Conservation (phyloP, 2,797 vertebrate species). For the Pelobates cultripes region DNA sequence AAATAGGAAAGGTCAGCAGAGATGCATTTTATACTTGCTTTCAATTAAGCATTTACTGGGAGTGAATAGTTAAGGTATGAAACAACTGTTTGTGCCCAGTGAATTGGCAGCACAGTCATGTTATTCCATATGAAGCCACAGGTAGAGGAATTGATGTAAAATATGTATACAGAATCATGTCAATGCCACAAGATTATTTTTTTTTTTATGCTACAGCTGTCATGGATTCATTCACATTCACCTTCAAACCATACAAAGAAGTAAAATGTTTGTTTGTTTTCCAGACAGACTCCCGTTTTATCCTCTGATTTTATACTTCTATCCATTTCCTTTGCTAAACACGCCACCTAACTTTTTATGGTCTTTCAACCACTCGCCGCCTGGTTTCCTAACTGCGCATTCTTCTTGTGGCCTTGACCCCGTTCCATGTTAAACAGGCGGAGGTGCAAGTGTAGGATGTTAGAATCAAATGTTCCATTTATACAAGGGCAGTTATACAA, state of each 20-base stretch:
- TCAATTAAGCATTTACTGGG: too few relatives aligned
- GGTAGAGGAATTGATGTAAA: too few relatives aligned
- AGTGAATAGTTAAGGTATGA: too few relatives aligned
- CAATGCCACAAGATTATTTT: background rate
- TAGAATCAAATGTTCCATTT: constrained; percentile 62
- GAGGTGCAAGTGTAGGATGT: constrained; percentile 61
- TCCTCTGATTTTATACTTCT: background rate
- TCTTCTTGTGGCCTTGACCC: constrained; percentile 69
- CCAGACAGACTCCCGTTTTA: background rate
- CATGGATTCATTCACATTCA: background rate
- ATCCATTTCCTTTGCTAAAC: background rate
- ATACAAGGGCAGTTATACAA: constrained; percentile 58
- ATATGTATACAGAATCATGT: too few relatives aligned
- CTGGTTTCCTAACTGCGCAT: constrained; percentile 54
- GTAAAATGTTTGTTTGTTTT: background rate
- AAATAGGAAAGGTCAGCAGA: too few relatives aligned
- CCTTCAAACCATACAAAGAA: background rate
- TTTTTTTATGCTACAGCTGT: background rate
- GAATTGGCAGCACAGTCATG: too few relatives aligned
- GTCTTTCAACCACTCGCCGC: background rate
- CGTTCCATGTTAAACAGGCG: constrained; percentile 61
- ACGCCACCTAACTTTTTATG: background rate
- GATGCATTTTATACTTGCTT: too few relatives aligned
- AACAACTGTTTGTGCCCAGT: too few relatives aligned
- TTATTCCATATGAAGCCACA: too few relatives aligned